Evolutionary conservation across 2,797 vertebrate genomes (phyloP).

Genomic region (Chelon labrosus): DNA sequence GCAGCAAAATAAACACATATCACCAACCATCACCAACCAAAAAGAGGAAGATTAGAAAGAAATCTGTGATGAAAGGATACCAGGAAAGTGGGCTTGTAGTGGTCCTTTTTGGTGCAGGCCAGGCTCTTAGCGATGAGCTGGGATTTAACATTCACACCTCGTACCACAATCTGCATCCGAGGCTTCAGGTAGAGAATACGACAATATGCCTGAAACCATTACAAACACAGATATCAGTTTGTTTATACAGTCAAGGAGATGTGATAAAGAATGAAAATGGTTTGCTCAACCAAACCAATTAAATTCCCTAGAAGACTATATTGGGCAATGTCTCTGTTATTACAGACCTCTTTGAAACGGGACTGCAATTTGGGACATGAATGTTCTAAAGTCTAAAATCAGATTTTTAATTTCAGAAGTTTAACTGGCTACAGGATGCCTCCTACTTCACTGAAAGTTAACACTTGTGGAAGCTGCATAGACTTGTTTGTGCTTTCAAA

Average conservation of each 20-base stretch:
- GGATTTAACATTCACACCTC: conserved; percentile 92
- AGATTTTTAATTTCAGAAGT: background rate
- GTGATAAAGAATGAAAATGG: background rate
- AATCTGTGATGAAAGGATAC: too few relatives aligned
- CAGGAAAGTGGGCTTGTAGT: too few relatives aligned
- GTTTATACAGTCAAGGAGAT: background rate
- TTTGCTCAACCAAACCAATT: too few relatives aligned
- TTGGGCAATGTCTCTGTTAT: too few relatives aligned
- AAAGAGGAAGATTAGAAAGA: too few relatives aligned
- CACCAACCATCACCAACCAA: too few relatives aligned
- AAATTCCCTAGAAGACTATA: too few relatives aligned
- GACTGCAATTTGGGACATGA: background rate
- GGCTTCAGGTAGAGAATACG: conserved; percentile 97
- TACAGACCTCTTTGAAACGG: background rate
- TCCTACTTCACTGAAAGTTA: too few relatives aligned
- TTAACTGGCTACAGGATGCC: too few relatives aligned
- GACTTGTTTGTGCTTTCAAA: conserved; percentile 50
- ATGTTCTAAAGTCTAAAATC: background rate
- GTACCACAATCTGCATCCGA: conserved; percentile 94
- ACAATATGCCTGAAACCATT: conserved; percentile 89
- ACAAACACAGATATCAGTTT: conserved; percentile 9
- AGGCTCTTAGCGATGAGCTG: conserved; percentile 94
- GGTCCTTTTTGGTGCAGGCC: conserved; percentile 83
- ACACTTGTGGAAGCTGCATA: too few relatives aligned
- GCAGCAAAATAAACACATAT: background rate